These are phyloP conservation scores for Drosophila gaucha DNA, from an alignment of 2,888 invertebrate species.

Conservation along the genomic window DNA sequence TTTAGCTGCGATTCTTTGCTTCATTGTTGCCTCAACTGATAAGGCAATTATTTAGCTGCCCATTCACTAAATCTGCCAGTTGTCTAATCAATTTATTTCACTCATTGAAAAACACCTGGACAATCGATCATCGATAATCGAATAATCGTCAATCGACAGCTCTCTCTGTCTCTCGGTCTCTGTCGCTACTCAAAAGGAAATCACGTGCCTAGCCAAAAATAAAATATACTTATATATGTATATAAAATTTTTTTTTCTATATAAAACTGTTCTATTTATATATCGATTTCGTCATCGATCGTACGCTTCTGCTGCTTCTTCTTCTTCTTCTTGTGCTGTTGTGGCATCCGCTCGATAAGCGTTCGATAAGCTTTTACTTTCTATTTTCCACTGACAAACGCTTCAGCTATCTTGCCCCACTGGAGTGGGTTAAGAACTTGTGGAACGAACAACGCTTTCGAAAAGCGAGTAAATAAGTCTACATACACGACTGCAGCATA, in stretches of 20 bases:
- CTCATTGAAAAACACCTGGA: constrained; percentile 34
- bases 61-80: constrained; percentile 79
- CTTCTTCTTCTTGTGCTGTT: constrained; percentile 19
- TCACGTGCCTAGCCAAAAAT: constrained; percentile 35
- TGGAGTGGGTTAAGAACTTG: constrained; percentile 24
- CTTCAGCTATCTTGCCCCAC: constrained; percentile 24
- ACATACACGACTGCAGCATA: not conserved
- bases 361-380: constrained; percentile 59
- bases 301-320: constrained; percentile 9
- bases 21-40: constrained; percentile 69
- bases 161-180: not conserved
- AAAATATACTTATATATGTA: not conserved
- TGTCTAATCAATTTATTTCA: constrained; percentile 49
- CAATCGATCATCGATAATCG: constrained; percentile 18
- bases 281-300: constrained; percentile 60
- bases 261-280: constrained; percentile 42
- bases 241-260: not conserved
- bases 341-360: constrained; percentile 61
- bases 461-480: not conserved
- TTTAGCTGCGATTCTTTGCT: constrained; percentile 20
- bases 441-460: constrained; percentile 24
- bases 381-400: constrained; percentile 57
- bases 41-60: constrained; percentile 59
- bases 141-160: constrained; percentile 9
- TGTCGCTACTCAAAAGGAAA: constrained; percentile 5